Conservation (phyloP, 2,888 invertebrate genomes). For the Cantharis lateralis region DNA sequence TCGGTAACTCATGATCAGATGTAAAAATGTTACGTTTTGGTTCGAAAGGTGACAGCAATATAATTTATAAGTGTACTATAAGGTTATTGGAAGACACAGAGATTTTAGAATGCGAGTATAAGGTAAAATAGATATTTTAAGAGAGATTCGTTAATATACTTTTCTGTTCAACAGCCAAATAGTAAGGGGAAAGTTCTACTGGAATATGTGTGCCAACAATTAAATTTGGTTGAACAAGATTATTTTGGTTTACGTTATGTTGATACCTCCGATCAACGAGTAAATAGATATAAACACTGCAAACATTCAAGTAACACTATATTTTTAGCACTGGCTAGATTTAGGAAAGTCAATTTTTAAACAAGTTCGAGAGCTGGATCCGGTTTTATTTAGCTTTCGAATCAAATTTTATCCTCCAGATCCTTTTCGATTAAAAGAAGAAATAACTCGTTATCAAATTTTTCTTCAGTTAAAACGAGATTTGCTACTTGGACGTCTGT, state of each 20-base stretch:
- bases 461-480: conserved; percentile 93
- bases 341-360: conserved; percentile 86
- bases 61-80: conserved; percentile 86
- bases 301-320: conserved; percentile 13
- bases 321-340: conserved; percentile 90
- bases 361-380: conserved; percentile 92
- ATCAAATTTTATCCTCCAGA: conserved; percentile 98
- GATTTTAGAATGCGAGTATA: conserved; percentile 91
- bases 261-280: conserved; percentile 85
- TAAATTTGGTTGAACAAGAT: conserved; percentile 90
- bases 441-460: conserved; percentile 93
- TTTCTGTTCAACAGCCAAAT: conserved; percentile 69
- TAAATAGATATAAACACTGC: conserved; percentile 53
- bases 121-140: conserved; percentile 59
- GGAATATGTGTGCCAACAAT: conserved; percentile 87
- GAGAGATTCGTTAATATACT: conserved; percentile 10
- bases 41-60: conserved; percentile 72
- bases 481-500: conserved; percentile 90
- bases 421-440: conserved; percentile 89
- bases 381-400: conserved; percentile 92
- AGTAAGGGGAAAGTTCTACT: conserved; percentile 88
- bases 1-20: conserved; percentile 24
- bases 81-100: conserved; percentile 88
- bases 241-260: conserved; percentile 94
- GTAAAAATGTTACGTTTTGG: conserved; percentile 55